Base-by-base conservation (phyloP, 1,140 invertebrate genomes). In the Gonatopus flavifemur region DNA sequence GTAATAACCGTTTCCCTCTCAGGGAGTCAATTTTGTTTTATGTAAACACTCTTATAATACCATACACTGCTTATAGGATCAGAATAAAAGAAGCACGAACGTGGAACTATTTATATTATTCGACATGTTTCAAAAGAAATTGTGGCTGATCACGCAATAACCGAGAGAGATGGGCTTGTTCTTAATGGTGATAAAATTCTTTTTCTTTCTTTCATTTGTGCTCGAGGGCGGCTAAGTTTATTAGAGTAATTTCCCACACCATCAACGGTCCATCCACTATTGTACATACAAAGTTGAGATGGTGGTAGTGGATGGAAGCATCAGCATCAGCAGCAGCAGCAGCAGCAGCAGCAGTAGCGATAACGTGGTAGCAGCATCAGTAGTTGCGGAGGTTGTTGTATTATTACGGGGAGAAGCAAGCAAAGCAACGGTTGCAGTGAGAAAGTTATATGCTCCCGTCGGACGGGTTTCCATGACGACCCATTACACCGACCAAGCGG, bases 161-260 rank as follows among this genome's bases (percentile, higher is more conserved):
- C n/a, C 20, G 5, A 15, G 37, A 28, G 24, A 39, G 46, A 53
- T 48, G 55, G 49, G 55, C 49, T 57, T n/a, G n/a, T 59, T 59
- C 55, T 35, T 33, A 39, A 36, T 30, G 12, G 2, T 40, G 40
- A 58, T 58, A 53, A 53, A 59, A 41, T 39, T 51, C 39, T 48
- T 19, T 48, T 18, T 44, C 38, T 47, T 32, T 30, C 22, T 28
- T n/a, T 30, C 12, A 13, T 30, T 18, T n/a, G n/a, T n/a, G n/a
- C n/a, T 43, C 51, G 49, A 52, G 51, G 28, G 60, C 52, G 49
- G 58, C 53, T 41, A 55, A 59, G 55, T 64, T 65, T 65, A 65
- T 65, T 65, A 65, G 61, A 61, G 58, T 52, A 61, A 63, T 65
- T 65, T 59, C 58, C 58, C 53, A 54, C 48, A 24, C 59, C 44